These are phyloP conservation scores for Sitodiplosis mosellana DNA, from an alignment of 1,140 invertebrate species.

Conservation along the genomic window DNA sequence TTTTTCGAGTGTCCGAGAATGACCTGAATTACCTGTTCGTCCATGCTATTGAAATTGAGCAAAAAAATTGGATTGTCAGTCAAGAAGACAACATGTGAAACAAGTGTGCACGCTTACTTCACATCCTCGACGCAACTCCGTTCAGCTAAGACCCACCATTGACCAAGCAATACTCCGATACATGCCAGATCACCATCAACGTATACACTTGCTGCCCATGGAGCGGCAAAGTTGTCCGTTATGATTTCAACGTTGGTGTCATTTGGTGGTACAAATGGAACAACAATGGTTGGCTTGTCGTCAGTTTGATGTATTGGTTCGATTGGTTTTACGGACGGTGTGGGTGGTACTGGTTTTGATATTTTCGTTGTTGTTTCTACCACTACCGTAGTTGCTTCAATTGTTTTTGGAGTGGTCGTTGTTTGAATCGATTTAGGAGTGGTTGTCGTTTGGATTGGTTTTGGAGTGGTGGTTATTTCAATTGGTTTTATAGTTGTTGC, in stretches of 20 bases:
- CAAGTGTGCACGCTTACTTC: constrained; percentile 24
- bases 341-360: neutral
- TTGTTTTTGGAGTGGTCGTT: neutral
- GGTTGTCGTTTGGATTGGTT: neutral
- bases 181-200: constrained; percentile 43
- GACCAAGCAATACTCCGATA: constrained; percentile 40
- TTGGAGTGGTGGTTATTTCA: neutral
- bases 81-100: constrained; percentile 8
- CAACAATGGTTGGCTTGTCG: neutral
- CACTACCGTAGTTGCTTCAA: too few species aligned
- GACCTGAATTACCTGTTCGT: constrained; percentile 36
- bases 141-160: constrained; percentile 40
- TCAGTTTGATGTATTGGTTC: neutral
- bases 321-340: neutral
- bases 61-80: neutral
- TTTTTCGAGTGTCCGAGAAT: constrained; percentile 41
- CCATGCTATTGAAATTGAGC: constrained; percentile 28
- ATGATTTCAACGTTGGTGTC: neutral
- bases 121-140: constrained; percentile 31
- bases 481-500: neutral
- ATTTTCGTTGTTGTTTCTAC: neutral
- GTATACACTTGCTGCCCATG: constrained; percentile 50
- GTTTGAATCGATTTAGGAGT: neutral
- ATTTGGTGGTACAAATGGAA: neutral
- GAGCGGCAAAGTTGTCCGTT: constrained; percentile 24